Evolutionary conservation across 2,113 vertebrate species (phyloP).

Genomic region (Gyps fulvus): DNA sequence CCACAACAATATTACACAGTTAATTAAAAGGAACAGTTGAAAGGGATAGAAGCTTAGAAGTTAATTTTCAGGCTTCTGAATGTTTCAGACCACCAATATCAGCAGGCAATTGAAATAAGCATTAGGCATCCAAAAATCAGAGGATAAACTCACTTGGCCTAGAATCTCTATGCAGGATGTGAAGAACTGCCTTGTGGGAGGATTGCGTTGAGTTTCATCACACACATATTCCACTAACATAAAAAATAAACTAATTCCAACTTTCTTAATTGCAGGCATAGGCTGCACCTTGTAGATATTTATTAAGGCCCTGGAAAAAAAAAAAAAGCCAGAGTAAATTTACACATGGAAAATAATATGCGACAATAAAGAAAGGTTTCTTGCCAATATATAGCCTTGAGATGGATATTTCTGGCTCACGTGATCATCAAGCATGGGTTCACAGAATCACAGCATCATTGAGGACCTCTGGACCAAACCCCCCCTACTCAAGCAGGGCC

Average conservation of each 20-base stretch:
- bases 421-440: neutral
- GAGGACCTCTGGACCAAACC: neutral
- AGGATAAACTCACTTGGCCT: conserved; percentile 82
- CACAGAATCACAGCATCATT: neutral
- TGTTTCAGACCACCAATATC: neutral
- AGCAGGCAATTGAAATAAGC: neutral
- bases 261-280: conserved; percentile 80
- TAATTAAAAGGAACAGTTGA: neutral
- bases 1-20: neutral
- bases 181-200: conserved; percentile 93
- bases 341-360: neutral
- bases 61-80: neutral
- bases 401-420: neutral
- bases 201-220: conserved; percentile 92
- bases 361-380: neutral
- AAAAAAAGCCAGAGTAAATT: neutral
- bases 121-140: neutral
- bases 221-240: conserved; percentile 88
- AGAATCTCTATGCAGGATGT: conserved; percentile 94
- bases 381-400: neutral
- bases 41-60: neutral
- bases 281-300: conserved; percentile 88
- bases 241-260: conserved; percentile 91
- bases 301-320: conserved; percentile 82
- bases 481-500: neutral